Evolutionary conservation across 37 sponge, comb jelly and placozoan genomes (phyloP), one percentile per base, ranked within the genome.

Genomic region (Halichondria panicea): DNA sequence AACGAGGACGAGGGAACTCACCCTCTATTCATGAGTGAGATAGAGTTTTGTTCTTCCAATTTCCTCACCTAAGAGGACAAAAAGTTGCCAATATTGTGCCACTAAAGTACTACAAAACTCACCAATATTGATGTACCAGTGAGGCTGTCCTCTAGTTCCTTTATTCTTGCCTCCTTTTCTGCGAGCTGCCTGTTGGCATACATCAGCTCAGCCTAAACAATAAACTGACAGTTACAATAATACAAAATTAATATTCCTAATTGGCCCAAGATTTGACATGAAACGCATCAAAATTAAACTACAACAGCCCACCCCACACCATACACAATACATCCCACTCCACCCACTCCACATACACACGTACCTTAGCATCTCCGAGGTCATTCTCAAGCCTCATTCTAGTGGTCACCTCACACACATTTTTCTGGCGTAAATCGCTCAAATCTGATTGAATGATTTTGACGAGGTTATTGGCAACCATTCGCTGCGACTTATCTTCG

Each of bases 371-470:
- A 67, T 82, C 87, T 39, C 78, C 64, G 34, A 88, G 35, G 28
- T 88, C 85, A 43, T 74, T 89, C 70, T 93, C 94, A 46, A 88
- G 54, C 28, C 62, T 80, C 6, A 84, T 11, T 50, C 86, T 62
- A 8, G 69, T 41, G 21, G 77, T 85, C 1, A 75, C 71, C 61
- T 89, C 87, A 7, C 54, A 30, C 1, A 80, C 56, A 56, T 79
- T 76, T 30, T 60, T 50, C 65, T 69, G 62, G 22, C 79, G 76
- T 27, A 81, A 55, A 35, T 39, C 75, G 2, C 34, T 65, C 45
- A 85, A 38, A 43, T 93, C 94, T 31, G 76, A 84, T 50, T 93
- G 89, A 42, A 88, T 70, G 13, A 93, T 93, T 27, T 69, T 71
- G 0, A 44, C 63, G 54, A 93, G 66, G 30, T 93, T 68, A 40